Percentiles rank a stretch among this genome's conserved stretches.
Conservation (phyloP, 2,113 vertebrate species). For the Actenoides lindsayi region DNA sequence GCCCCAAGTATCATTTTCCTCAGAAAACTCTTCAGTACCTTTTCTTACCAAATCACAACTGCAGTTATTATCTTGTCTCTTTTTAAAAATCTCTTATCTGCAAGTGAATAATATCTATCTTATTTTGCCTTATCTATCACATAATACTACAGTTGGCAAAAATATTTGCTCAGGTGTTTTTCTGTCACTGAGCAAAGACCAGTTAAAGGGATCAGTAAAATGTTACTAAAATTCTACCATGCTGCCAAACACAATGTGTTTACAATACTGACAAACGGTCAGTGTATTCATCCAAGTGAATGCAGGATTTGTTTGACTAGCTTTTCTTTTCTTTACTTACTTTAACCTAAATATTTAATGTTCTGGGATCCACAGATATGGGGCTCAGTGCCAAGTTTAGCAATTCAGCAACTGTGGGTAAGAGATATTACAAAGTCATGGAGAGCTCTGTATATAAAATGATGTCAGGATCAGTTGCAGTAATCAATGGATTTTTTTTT, state of each 20-base stretch:
- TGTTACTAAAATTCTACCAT: not conserved
- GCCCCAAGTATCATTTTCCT: not conserved
- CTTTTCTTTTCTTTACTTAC: constrained; percentile 35
- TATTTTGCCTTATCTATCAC: not conserved
- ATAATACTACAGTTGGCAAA: not conserved
- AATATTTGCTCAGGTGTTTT: constrained; percentile 17
- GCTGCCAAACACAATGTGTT: not conserved
- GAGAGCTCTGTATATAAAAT: not conserved
- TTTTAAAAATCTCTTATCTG: not conserved
- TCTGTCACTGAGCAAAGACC: not conserved
- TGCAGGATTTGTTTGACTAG: constrained; percentile 57
- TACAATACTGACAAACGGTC: not conserved
- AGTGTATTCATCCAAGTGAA: not conserved
- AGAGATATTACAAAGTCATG: not conserved
- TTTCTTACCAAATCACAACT: not conserved
- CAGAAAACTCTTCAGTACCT: accelerated
- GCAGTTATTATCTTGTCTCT: not conserved
- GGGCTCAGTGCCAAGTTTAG: constrained; percentile 12
- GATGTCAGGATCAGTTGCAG: not conserved
- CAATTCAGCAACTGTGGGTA: constrained; percentile 21
- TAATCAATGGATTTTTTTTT: constrained; percentile 25
- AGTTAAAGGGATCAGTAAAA: not conserved
- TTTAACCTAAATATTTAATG: constrained; percentile 70
- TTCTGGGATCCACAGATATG: constrained; percentile 30
- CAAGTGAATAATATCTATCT: not conserved